phyloP scores from a whole-genome alignment of 2,113 vertebrate species.

The Smithornis capensis region DNA sequence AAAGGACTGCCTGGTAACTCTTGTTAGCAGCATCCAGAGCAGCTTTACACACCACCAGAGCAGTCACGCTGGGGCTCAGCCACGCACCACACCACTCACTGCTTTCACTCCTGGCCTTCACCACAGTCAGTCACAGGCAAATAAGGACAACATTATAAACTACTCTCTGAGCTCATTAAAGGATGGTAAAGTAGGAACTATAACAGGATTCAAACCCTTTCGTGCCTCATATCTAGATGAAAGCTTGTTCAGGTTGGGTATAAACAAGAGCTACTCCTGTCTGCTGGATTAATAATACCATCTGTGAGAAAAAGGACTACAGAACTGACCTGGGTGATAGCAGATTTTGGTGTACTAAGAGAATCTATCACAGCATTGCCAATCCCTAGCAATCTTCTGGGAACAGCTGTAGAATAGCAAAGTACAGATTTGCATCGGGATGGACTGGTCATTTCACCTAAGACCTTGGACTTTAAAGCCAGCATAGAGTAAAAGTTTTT shows the following conservation, averaged over 20 bases:
- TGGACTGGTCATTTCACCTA: neutral
- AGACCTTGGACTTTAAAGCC: neutral
- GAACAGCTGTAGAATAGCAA: neutral
- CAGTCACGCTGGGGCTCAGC: neutral
- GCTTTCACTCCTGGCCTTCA: conserved; percentile 1
- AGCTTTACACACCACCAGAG: neutral
- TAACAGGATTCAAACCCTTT: conserved; percentile 1
- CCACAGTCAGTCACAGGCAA: neutral
- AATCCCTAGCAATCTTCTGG: neutral
- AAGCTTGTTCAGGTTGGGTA: neutral
- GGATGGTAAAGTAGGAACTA: neutral
- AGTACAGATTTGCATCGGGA: neutral
- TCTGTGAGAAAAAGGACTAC: neutral
- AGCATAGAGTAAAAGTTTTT: neutral
- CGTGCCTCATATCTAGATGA: neutral
- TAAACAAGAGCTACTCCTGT: neutral
- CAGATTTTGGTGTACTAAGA: neutral
- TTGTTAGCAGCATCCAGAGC: neutral
- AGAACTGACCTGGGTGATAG: rapidly evolving
- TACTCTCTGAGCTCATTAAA: conserved; percentile 2
- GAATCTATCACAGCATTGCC: neutral
- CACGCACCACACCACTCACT: neutral
- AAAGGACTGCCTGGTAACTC: neutral
- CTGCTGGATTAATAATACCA: conserved; percentile 6
- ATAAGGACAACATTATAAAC: neutral